These are phyloP conservation scores for Hemiscyllium ocellatum DNA, from an alignment of 2,113 vertebrate species.

Conservation along the genomic window DNA sequence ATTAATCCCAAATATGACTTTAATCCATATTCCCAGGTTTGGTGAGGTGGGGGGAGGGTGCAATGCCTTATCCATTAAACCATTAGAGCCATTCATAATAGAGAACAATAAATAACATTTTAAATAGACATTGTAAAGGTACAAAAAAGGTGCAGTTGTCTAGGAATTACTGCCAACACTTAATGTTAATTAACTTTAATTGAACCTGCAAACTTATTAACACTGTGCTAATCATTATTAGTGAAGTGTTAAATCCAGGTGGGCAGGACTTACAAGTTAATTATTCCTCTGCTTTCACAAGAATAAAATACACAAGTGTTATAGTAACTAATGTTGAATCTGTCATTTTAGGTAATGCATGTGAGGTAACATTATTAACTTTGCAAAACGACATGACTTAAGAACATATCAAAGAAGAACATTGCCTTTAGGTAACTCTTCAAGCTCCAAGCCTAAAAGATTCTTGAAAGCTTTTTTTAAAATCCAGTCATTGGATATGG, in stretches of 20 bases:
- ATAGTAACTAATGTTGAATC: neutral
- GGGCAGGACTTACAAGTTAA: neutral
- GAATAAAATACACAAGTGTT: neutral
- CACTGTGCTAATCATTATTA: neutral
- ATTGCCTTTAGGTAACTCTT: neutral
- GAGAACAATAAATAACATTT: neutral
- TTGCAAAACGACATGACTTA: neutral
- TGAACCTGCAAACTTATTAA: neutral
- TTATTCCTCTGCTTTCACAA: neutral
- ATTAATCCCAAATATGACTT: too few species aligned
- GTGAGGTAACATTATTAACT: neutral
- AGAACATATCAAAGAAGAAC: neutral
- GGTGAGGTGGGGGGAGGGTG: accelerated
- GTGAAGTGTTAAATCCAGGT: neutral
- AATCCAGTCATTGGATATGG: too few species aligned
- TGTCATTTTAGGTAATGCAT: neutral
- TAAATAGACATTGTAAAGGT: neutral
- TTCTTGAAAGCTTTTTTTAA: neutral
- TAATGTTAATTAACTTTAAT: neutral
- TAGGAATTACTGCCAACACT: neutral
- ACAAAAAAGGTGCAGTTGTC: neutral
- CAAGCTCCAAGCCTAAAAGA: neutral
- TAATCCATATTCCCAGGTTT: too few species aligned
- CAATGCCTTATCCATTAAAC: too few species aligned
- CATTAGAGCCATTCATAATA: neutral